These are phyloP conservation scores for Ramphastos sulfuratus DNA, from an alignment of 2,113 vertebrate genomes.

Conservation along the genomic window DNA sequence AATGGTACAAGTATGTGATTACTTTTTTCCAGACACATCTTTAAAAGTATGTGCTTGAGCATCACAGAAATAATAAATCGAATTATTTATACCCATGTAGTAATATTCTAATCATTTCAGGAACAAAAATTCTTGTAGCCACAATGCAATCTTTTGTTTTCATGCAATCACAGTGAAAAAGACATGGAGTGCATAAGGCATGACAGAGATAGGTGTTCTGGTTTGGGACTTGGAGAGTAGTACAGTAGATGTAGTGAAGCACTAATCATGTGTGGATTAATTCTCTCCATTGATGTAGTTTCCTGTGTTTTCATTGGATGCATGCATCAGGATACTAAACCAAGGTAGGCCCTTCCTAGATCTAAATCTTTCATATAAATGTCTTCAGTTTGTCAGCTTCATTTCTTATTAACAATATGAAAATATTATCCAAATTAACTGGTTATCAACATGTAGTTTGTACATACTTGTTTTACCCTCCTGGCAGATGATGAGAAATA, in stretches of 20 bases:
- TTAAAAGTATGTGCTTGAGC: not conserved
- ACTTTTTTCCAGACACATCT: not conserved
- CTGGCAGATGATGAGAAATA: not conserved
- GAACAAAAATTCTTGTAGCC: not conserved
- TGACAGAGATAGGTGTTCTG: accelerated
- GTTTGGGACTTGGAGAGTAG: not conserved
- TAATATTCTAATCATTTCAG: not conserved
- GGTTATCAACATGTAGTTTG: not conserved
- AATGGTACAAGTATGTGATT: not conserved
- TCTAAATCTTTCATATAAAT: not conserved
- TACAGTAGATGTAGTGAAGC: not conserved
- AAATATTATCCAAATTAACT: too few relatives aligned
- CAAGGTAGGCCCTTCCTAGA: not conserved
- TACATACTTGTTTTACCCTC: not conserved
- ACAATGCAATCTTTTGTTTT: not conserved
- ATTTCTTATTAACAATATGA: not conserved
- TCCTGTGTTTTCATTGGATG: not conserved
- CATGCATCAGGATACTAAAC: not conserved
- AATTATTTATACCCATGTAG: not conserved
- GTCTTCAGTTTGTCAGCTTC: not conserved
- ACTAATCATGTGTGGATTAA: not conserved
- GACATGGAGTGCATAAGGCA: accelerated
- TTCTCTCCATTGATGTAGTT: not conserved
- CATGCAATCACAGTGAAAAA: not conserved
- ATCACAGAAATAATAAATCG: not conserved